Evolutionary conservation across 2,797 vertebrate species (phyloP), one percentile per base, ranked within the genome.

Genomic region (Todus mexicanus): DNA sequence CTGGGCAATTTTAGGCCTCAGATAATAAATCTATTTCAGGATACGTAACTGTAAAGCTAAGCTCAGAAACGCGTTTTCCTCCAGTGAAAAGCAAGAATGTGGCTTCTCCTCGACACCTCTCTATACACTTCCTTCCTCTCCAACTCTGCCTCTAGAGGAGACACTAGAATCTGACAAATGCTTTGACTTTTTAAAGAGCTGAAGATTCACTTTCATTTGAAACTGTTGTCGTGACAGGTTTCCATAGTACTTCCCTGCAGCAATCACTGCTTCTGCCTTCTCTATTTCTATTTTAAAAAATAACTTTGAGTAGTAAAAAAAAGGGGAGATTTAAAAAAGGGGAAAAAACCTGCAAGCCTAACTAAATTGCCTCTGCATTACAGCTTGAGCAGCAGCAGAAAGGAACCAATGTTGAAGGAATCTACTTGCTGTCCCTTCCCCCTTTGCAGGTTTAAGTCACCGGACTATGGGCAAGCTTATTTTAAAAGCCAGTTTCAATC

Each of bases 261-360:
- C 61, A 91, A 54, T 77, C 57, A 88, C 74, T 64, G 61, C 65
- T 93, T 93, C 94, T 87, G 90, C 73, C 90, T 95, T 95, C 92
- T 89, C 40, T 75, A 70, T 51, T 96, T 90, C 93, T 96, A 95
- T 94, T 95, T 93, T n/a, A 87, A 94, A 96, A 94, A 80, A 64
- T 71, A 96, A 88, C 79, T 93, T 80, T 12, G 27, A 95, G 57
- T 80, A 94, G 54, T 35, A 84, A 84, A 94, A 76, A 76, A 78
- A 77, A 48, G 7, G 9, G 13, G 17, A 73, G 23, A 68, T 38
- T 15, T 31, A 45, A 53, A 53, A 56, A 53, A 40, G 7, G 4
- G 27, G 6, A 6, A 16, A 25, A 10, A 22, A 31, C n/a, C n/a
- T n/a, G 64, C 45, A 84, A 53, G 10, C 51, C 73, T 73, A 76